These are phyloP conservation scores for Netelia virgata DNA, from an alignment of 2,888 invertebrate genomes.

Conservation along the genomic window DNA sequence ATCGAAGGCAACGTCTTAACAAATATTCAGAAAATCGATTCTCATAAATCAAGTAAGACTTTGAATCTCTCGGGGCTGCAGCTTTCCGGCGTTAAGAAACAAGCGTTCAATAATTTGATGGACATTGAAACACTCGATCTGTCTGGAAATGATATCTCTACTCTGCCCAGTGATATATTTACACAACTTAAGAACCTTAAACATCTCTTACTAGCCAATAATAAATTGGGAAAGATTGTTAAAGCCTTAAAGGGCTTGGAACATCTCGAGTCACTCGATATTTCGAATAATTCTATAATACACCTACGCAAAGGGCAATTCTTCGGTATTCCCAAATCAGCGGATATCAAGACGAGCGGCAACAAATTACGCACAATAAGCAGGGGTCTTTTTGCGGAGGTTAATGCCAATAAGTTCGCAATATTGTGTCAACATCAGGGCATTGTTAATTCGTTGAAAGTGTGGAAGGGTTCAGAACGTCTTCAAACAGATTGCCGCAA, in stretches of 20 bases:
- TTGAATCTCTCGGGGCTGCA: conserved; percentile 71
- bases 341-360: no score
- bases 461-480: no score
- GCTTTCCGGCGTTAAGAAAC: conserved; percentile 68
- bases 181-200: conserved; percentile 75
- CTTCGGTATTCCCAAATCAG: not conserved
- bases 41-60: not conserved
- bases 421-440: no score
- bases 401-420: no score
- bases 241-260: not conserved
- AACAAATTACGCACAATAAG: no score
- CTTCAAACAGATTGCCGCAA: no score
- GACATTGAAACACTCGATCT: conserved; percentile 71
- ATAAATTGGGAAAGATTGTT: conserved; percentile 41
- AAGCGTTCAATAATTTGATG: conserved; percentile 72
- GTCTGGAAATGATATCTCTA: conserved; percentile 70
- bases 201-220: conserved; percentile 71
- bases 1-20: conserved; percentile 69
- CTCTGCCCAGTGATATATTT: conserved; percentile 74
- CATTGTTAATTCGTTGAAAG: no score
- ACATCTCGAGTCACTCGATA: not conserved
- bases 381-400: no score
- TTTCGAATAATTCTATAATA: not conserved
- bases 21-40: conserved; percentile 41
- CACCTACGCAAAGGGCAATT: no score